Base-by-base conservation (phyloP, 2,113 vertebrate genomes). In the Nansenia antarctica region DNA sequence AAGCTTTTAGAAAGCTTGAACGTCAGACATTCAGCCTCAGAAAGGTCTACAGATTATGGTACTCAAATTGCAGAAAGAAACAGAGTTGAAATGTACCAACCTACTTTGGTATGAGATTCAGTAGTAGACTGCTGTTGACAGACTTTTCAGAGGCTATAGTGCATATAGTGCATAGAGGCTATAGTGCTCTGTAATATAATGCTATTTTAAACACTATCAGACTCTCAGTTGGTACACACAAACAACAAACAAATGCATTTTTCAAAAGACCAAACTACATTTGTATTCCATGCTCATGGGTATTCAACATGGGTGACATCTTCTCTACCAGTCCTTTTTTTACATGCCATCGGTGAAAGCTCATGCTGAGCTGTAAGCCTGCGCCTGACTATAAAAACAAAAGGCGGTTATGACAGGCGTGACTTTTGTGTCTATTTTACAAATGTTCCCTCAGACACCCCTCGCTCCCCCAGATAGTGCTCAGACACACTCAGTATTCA, bases 401-500 rank as follows among this genome's bases (percentile, higher is more conserved):
- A 79, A 67, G 70, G 39, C 74, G 64, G 42, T 60, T 76, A 70
- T 86, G 86, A 84, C 75, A 81, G 78, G 62, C 71, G 60, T 82
- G 79, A 77, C 32, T 24, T 30, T 12, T 29, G 62, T 84, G 79
- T 73, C 72, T 72, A 54, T 76, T 80, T 69, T 77, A 77, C 72
- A 82, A 79, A 80, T 80, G 68, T 72, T 84, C 68, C 47, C 69
- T 68, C 54, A 75, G 70, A 76, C 77, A 58, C 67, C 73, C 65
- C 63, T 20, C 1, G 64, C 82, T 70, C 78, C 77, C 75, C 77
- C 31, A 55, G 70, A 66, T 76, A 83, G 80, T 20, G 27, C 79
- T 83, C 73, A 70, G 78, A 86, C 75, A 71, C 72, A 59, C 77
- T 89, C 81, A 22, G 84, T 73, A 85, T 85, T 86, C 83, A 73